A percentile compares a stretch with the other conserved stretches of the same genome.
Conservation (phyloP, 2,888 invertebrate species). For the Cartodere bifasciata region DNA sequence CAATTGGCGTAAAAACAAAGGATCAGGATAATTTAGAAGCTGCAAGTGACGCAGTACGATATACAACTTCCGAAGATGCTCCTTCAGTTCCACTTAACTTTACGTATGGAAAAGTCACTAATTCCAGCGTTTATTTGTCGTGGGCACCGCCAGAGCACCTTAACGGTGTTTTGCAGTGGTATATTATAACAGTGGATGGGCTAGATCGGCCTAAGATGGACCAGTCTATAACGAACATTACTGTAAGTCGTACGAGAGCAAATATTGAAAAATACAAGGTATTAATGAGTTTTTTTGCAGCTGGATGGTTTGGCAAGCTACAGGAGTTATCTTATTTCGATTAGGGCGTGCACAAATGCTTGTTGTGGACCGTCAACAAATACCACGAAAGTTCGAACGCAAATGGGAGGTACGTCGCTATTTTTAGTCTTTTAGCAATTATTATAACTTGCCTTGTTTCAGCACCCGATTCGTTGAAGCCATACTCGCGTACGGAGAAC, state of each 20-base stretch:
- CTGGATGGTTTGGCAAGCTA: slow-evolving; percentile 42
- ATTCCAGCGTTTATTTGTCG: slow-evolving; percentile 46
- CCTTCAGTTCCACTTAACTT: slow-evolving; percentile 46
- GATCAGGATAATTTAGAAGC: slow-evolving; percentile 40
- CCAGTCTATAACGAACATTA: neutral
- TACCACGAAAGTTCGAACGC: slow-evolving; percentile 26
- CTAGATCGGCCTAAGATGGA: too few species aligned
- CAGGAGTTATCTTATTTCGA: slow-evolving; percentile 53
- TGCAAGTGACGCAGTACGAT: slow-evolving; percentile 46
- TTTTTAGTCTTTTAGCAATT: neutral
- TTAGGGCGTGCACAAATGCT: slow-evolving; percentile 57
- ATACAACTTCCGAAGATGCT: slow-evolving; percentile 61
- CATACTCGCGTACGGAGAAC: slow-evolving; percentile 34
- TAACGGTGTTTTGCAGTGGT: slow-evolving; percentile 63
- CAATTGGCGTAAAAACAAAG: slow-evolving; percentile 50
- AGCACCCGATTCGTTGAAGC: slow-evolving; percentile 28
- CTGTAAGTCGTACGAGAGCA: slow-evolving; percentile 1
- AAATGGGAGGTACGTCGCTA: slow-evolving; percentile 26
- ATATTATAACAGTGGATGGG: slow-evolving; percentile 45
- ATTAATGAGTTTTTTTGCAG: slow-evolving; percentile 14
- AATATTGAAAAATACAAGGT: neutral
- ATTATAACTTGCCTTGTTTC: slow-evolving; percentile 8
- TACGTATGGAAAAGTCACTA: slow-evolving; percentile 43
- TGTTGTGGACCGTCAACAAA: slow-evolving; percentile 46
- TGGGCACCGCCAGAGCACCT: slow-evolving; percentile 57